Evolutionary conservation across 2,113 vertebrate genomes (phyloP).

Genomic region (Isichthys henryi): DNA sequence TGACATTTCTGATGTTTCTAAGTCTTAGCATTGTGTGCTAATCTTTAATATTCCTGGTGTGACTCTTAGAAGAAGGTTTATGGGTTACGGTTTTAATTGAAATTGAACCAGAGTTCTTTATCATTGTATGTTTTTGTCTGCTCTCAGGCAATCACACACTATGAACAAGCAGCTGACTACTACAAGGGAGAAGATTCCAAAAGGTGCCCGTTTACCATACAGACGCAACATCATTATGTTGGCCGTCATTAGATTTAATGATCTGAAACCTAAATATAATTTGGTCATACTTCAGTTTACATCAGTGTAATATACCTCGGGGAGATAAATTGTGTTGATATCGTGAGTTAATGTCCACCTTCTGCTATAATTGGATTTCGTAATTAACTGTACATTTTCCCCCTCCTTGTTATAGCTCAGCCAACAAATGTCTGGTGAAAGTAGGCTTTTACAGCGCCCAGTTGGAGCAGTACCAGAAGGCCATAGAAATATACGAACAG

Average conservation of each 20-base stretch:
- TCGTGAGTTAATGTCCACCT: neutral
- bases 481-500: slow-evolving; percentile 96
- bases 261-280: neutral
- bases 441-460: slow-evolving; percentile 88
- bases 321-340: neutral
- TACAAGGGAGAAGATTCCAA: slow-evolving; percentile 98
- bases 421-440: slow-evolving; percentile 97
- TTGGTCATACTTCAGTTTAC: neutral
- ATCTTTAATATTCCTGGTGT: neutral
- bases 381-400: neutral
- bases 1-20: neutral
- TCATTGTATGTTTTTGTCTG: neutral
- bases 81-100: neutral
- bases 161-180: slow-evolving; percentile 96
- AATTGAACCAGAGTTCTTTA: neutral
- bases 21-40: neutral
- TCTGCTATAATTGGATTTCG: neutral
- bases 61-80: neutral
- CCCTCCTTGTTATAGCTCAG: slow-evolving; percentile 59
- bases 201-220: slow-evolving; percentile 60
- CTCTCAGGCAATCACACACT: slow-evolving; percentile 87
- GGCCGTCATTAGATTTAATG: neutral
- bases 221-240: neutral
- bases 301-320: neutral
- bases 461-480: slow-evolving; percentile 93